phyloP scores from a whole-genome alignment of 2,797 vertebrate species.

The Artibeus lituratus region DNA sequence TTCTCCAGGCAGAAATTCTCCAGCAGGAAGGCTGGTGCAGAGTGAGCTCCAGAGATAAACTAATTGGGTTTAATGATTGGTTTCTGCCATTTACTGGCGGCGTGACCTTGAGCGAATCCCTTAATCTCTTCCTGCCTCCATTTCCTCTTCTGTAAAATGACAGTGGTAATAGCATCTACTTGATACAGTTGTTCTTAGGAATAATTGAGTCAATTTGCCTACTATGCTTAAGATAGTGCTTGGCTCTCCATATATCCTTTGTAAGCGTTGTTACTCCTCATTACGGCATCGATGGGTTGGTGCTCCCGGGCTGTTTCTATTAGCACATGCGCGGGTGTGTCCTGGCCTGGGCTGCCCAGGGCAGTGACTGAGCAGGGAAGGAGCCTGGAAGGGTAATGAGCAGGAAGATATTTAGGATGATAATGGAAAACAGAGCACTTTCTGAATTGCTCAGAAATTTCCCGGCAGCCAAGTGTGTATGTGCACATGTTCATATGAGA shows the following conservation, averaged over 20 bases:
- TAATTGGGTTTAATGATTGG: not conserved
- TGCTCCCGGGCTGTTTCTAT: not conserved
- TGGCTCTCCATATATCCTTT: no score
- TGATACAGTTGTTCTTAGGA: not conserved
- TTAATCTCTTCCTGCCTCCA: not conserved
- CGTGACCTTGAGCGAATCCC: not conserved
- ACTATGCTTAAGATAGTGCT: not conserved
- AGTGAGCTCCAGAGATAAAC: not conserved
- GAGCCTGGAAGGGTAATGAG: not conserved
- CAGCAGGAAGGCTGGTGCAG: not conserved
- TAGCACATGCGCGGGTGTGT: not conserved
- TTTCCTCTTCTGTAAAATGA: not conserved
- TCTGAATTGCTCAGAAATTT: not conserved
- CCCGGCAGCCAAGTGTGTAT: not conserved
- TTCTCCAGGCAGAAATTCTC: no score
- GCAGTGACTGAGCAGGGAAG: not conserved
- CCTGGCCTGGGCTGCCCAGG: not conserved
- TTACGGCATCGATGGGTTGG: not conserved
- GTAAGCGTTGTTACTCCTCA: not conserved
- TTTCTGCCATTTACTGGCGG: not conserved
- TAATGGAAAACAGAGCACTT: not conserved
- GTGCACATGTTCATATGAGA: not conserved
- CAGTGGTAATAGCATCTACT: not conserved
- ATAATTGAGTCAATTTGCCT: not conserved
- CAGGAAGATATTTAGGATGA: not conserved